Base-by-base conservation (phyloP, 2,113 vertebrate genomes). In the Neogale vison region DNA sequence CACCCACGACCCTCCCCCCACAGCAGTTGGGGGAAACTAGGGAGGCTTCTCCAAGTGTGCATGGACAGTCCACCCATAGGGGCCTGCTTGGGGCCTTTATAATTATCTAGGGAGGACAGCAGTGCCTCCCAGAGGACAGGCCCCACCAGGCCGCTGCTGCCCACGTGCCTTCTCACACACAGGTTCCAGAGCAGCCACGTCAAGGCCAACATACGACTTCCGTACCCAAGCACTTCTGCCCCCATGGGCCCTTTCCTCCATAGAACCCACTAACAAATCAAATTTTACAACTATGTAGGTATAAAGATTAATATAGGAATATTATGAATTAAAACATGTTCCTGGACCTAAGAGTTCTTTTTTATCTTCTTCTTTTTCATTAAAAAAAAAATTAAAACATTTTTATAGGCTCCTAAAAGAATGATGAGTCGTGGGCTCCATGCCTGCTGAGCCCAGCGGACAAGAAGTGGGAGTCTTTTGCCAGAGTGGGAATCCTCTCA, bases 401-500 rank as follows among this genome's bases (percentile, higher is more conserved):
- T 57, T 57, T 57, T 23, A 21, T 57, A 57, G 57, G 20, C 57
- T 21, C 57, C 57, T 89, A 55, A 82, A 72, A n/a, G 21, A 47
- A 55, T 10, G 20, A 5, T 34, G 39, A 55, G 11, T 69, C 45
- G 11, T 29, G 18, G 42, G 24, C 52, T n/a, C 13, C 34, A 10
- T 4, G 13, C 31, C 45, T 47, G 12, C 80, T 14, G 57, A 61
- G 9, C 63, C 26, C 52, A 8, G 18, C 1, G 1, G 14, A 7
- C 12, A 39, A 57, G 65, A 65, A 91, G 8, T 52, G 50, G 50
- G 50, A 52, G 67, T 39, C 31, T 36, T n/a, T 85, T n/a, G 42
- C n/a, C 0, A 0, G n/a, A 0, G 23, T 3, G 13, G 21, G 80
- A 31, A 29, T 6, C 63, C 63, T 36, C 77, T 39, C 3, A 0